These are phyloP conservation scores for Cichladusa arquata DNA, from an alignment of 2,113 vertebrate species.

Conservation along the genomic window DNA sequence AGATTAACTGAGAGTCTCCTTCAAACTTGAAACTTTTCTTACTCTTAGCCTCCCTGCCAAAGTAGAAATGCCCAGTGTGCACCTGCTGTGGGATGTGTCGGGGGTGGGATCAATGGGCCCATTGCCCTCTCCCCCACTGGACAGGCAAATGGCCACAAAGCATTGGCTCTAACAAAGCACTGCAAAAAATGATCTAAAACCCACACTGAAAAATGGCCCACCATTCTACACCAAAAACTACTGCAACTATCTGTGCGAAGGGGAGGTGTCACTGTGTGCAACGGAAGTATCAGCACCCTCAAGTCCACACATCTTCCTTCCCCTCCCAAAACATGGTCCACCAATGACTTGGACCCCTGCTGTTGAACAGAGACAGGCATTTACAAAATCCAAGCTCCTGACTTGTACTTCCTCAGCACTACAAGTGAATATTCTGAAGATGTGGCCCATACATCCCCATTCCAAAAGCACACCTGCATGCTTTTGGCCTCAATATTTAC, in stretches of 20 bases:
- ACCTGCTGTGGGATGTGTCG: accelerated
- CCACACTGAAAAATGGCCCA: background rate
- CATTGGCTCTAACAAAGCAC: background rate
- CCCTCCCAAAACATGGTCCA: background rate
- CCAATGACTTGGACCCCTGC: background rate
- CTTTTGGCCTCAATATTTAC: background rate
- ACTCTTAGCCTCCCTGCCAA: background rate
- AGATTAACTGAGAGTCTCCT: background rate
- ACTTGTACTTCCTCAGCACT: background rate
- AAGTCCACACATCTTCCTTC: background rate
- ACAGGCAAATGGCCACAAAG: background rate
- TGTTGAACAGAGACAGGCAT: background rate
- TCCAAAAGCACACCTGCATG: background rate
- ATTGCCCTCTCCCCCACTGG: accelerated
- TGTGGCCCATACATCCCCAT: accelerated
- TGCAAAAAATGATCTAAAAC: background rate
- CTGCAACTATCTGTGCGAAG: background rate
- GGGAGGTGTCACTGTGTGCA: accelerated
- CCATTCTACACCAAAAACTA: background rate
- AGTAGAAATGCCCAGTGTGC: background rate
- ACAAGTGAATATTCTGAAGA: background rate
- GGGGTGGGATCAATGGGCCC: accelerated
- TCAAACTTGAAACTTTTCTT: background rate
- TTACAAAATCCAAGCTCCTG: background rate
- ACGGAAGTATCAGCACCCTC: background rate